A percentile compares a stretch with the other conserved stretches of the same genome.
Evolutionary conservation across 2,113 vertebrate species (phyloP).

Genomic region (Australoheros scitulus): DNA sequence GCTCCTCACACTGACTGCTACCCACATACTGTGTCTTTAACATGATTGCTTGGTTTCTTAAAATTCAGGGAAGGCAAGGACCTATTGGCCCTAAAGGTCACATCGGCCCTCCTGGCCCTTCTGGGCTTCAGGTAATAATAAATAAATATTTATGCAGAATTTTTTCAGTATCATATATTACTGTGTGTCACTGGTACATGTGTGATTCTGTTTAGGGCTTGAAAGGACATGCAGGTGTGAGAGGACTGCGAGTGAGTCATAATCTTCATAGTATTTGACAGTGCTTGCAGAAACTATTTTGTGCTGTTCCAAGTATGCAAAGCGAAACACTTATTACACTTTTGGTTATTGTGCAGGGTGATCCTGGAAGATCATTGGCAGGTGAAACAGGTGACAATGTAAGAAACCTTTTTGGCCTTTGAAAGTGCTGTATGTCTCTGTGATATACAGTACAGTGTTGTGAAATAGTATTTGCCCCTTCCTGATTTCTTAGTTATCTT

Average conservation of each 20-base stretch:
- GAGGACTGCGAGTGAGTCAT: conserved; percentile 62
- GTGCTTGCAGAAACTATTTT: neutral
- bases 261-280: neutral
- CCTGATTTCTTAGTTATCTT: too few species aligned
- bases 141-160: neutral
- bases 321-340: neutral
- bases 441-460: neutral
- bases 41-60: neutral
- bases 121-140: conserved; percentile 36
- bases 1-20: neutral
- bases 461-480: too few species aligned
- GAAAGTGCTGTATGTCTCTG: neutral
- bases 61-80: conserved; percentile 57
- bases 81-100: conserved; percentile 34
- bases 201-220: conserved; percentile 42
- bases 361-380: conserved; percentile 49
- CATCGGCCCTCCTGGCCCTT: conserved; percentile 16
- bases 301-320: neutral
- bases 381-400: conserved; percentile 63
- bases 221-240: conserved; percentile 33
- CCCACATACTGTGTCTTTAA: neutral
- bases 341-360: conserved; percentile 46
- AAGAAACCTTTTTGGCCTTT: conserved; percentile 19
- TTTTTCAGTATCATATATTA: neutral
- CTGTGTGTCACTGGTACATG: neutral